A percentile compares a stretch with the other conserved stretches of the same genome.
Conservation (phyloP, 2,797 vertebrate species). For the Chaetodon trifasciatus region DNA sequence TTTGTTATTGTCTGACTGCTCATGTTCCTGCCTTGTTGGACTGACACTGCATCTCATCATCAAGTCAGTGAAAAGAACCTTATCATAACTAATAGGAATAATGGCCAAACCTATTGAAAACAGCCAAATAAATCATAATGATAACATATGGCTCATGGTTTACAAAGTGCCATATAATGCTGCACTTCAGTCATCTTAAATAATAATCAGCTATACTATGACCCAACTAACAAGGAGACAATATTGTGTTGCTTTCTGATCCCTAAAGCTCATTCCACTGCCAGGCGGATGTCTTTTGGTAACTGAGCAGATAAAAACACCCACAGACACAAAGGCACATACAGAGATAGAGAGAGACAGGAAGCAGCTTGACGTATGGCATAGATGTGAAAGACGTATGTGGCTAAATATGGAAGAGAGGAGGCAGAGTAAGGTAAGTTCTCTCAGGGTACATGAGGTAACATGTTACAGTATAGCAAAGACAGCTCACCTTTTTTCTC, state of each 20-base stretch:
- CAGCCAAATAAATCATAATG: neutral
- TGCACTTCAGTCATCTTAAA: slow-evolving; percentile 36
- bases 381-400: slow-evolving; percentile 4
- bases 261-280: slow-evolving; percentile 50
- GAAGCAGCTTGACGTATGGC: slow-evolving; percentile 9
- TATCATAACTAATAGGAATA: neutral
- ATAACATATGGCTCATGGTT: slow-evolving; percentile 5
- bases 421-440: neutral
- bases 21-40: neutral
- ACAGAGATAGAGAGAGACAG: no score
- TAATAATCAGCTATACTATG: slow-evolving; percentile 40
- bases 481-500: neutral
- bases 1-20: neutral
- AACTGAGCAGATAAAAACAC: slow-evolving; percentile 57
- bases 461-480: neutral
- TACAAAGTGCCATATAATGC: slow-evolving; percentile 4
- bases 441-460: neutral
- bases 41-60: no score
- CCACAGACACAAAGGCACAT: slow-evolving; percentile 6
- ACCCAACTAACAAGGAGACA: slow-evolving; percentile 47
- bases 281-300: slow-evolving; percentile 62
- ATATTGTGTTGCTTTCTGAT: slow-evolving; percentile 53
- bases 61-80: neutral
- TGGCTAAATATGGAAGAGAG: slow-evolving; percentile 21
- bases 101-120: neutral